phyloP scores from a whole-genome alignment of 1,140 invertebrate genomes.

The Papilio helenus region DNA sequence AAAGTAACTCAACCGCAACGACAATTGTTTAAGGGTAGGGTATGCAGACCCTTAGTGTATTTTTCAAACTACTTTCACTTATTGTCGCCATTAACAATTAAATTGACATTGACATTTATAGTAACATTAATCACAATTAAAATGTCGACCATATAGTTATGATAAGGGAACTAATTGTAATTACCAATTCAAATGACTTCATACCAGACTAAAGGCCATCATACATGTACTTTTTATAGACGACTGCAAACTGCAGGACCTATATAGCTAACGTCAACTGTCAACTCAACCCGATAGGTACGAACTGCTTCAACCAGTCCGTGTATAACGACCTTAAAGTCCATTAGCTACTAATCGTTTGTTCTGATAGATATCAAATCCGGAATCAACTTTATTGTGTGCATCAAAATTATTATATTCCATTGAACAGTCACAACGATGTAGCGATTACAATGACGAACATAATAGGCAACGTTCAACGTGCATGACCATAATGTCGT shows the following conservation, averaged over 20 bases:
- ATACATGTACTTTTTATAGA: not conserved
- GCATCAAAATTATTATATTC: conserved; percentile 17
- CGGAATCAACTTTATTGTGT: not conserved
- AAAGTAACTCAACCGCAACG: too few relatives aligned
- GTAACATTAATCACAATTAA: conserved; percentile 29
- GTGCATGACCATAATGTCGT: not conserved
- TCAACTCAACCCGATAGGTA: too few relatives aligned
- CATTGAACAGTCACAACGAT: not conserved
- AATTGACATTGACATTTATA: not conserved
- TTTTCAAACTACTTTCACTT: too few relatives aligned
- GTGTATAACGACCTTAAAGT: not conserved
- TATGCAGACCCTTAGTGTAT: too few relatives aligned
- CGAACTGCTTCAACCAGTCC: not conserved
- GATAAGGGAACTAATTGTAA: conserved; percentile 32
- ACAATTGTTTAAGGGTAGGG: too few relatives aligned
- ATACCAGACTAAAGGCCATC: not conserved
- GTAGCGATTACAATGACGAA: not conserved
- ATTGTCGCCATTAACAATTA: too few relatives aligned
- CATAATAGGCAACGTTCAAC: conserved; percentile 5
- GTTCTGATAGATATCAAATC: conserved; percentile 26
- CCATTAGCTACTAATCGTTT: conserved; percentile 8
- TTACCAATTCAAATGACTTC: conserved; percentile 25
- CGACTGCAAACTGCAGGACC: too few relatives aligned
- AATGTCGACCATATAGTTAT: not conserved
- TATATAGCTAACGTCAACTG: too few relatives aligned